Evolutionary conservation across 1,140 invertebrate species (phyloP), one percentile per base, ranked within the genome.

Genomic region (Orchestia grillus): DNA sequence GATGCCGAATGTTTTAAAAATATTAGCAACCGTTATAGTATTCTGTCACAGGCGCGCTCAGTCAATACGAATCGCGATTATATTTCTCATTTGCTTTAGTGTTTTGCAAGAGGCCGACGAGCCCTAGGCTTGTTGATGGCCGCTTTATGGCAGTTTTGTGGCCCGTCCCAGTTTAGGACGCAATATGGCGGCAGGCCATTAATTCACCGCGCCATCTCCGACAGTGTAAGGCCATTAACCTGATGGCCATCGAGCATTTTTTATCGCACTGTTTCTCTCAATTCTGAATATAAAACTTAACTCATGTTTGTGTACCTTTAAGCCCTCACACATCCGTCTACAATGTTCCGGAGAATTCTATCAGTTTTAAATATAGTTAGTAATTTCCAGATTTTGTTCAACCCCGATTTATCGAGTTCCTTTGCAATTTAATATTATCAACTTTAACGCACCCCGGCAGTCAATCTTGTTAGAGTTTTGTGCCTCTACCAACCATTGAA

Each of bases 181-280:
- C 62, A 77, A 77, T 77, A 77, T 77, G 11, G 62, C 11, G 28
- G 62, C 62, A 77, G 62, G 62, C 28, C 62, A 77, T 77, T 77
- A 77, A 77, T 77, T 77, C 62, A 77, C 62, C 36, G 62, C 11
- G 62, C 62, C 11, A 77, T 77, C 62, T 77, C 62, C 62, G 62
- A 77, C 62, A 77, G 62, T 77, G 62, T 77, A 77, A 77, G 62
- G 62, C 62, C 62, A 77, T 77, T 77, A 77, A 77, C 62, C 62
- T 77, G 62, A 77, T 77, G 62, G 62, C 11, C 28, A 77, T 77
- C 62, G 15, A 77, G 62, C 62, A 77, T 23, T 77, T 77, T 77
- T 77, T 77, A 77, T 77, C 11, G 62, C 62, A 36, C 1, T 77
- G 62, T 77, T 77, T 77, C 62, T 77, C 62, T 36, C 62, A 77